Percentiles rank a stretch among this genome's conserved stretches.
These are phyloP conservation scores for Octonoba sinensis DNA, from an alignment of 2,888 invertebrate species.

Conservation along the genomic window DNA sequence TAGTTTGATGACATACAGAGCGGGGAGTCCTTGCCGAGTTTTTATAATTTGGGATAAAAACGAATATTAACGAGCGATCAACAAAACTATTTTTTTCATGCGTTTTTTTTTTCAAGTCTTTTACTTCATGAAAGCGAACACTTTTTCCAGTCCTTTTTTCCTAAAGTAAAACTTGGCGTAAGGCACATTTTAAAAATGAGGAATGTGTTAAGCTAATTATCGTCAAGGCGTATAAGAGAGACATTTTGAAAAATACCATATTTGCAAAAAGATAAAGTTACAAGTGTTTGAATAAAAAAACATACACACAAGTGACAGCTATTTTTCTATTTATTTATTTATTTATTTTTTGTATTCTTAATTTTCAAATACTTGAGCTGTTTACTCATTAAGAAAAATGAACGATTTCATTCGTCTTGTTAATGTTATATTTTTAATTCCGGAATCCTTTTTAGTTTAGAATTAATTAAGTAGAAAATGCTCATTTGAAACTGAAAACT, in stretches of 20 bases:
- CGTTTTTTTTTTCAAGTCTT: not conserved
- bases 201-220: slow-evolving; percentile 15
- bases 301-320: too few species aligned
- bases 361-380: too few species aligned
- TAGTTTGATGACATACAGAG: slow-evolving; percentile 3
- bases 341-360: too few species aligned
- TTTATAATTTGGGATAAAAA: slow-evolving; percentile 8
- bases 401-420: too few species aligned
- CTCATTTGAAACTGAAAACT: too few species aligned
- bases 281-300: too few species aligned
- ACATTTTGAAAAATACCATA: not conserved
- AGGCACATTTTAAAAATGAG: slow-evolving; percentile 1
- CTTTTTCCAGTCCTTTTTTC: not conserved
- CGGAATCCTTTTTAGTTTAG: too few species aligned
- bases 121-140: not conserved
- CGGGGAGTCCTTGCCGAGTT: not conserved
- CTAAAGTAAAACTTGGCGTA: not conserved
- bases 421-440: too few species aligned
- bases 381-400: too few species aligned
- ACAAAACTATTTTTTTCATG: not conserved
- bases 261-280: not conserved
- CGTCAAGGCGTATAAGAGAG: not conserved
- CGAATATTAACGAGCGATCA: slow-evolving; percentile 26
- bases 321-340: too few species aligned
- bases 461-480: too few species aligned